These are phyloP conservation scores for Drosophila yooni DNA, from an alignment of 2,888 invertebrate genomes.

Conservation along the genomic window DNA sequence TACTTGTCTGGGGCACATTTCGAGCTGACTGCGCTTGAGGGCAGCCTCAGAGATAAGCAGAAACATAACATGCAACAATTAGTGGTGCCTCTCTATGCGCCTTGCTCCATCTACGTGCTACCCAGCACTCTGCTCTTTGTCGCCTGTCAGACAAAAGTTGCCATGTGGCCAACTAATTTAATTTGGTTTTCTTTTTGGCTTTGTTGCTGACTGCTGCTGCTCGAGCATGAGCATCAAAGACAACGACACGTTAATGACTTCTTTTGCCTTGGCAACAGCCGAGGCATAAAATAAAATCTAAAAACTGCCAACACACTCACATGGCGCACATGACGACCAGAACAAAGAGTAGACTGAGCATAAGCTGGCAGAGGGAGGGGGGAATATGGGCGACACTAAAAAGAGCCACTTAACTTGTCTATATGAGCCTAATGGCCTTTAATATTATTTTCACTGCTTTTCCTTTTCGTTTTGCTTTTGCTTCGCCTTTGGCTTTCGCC, in stretches of 20 bases:
- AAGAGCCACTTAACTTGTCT: slow-evolving; percentile 85
- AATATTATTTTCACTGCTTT: slow-evolving; percentile 80
- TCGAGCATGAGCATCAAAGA: slow-evolving; percentile 69
- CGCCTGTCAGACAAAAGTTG: slow-evolving; percentile 69
- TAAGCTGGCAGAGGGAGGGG: neutral
- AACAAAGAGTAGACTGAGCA: slow-evolving; percentile 27
- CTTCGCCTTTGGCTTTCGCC: slow-evolving; percentile 18
- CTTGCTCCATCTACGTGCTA: slow-evolving; percentile 6
- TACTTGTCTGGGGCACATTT: slow-evolving; percentile 69
- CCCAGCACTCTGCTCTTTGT: slow-evolving; percentile 18
- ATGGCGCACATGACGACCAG: slow-evolving; percentile 50
- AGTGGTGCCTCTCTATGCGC: slow-evolving; percentile 52
- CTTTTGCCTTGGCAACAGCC: slow-evolving; percentile 71
- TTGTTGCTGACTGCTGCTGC: slow-evolving; percentile 22
- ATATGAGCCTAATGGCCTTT: slow-evolving; percentile 85
- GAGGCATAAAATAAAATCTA: slow-evolving; percentile 74
- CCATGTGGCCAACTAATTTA: slow-evolving; percentile 84
- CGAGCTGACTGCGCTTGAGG: slow-evolving; percentile 56
- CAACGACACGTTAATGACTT: slow-evolving; percentile 80
- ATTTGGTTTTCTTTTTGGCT: slow-evolving; percentile 66
- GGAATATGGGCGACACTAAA: slow-evolving; percentile 54
- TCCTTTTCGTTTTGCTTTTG: slow-evolving; percentile 51
- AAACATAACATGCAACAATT: slow-evolving; percentile 81
- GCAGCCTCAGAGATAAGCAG: slow-evolving; percentile 66
- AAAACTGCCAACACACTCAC: slow-evolving; percentile 64